Base-by-base conservation (phyloP, 2,888 invertebrate species). In the Neoitamus cyanurus region DNA sequence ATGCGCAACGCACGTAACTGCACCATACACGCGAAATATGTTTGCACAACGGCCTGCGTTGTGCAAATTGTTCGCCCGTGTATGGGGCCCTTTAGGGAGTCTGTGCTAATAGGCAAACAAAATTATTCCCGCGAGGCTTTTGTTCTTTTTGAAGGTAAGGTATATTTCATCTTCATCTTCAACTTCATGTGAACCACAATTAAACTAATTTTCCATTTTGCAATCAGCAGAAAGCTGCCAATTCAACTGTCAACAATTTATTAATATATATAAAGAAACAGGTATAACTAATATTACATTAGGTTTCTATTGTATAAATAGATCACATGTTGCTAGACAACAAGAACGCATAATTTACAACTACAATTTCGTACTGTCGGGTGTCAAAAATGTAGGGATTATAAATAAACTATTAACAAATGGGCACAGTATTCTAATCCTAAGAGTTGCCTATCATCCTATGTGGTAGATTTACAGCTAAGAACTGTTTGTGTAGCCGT, bases 401-500 rank as follows among this genome's bases (percentile, higher is more conserved):
- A 73, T 73, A 73, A 73, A 73, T 73, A 73, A 77, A 77, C 77
- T 46, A 77, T 36, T 77, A 77, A 77, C 73, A 73, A 77, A 77
- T 34, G 15, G 37, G 75, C 34, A 77, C 28, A 77, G 7, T 77
- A 1, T 77, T 77, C 15, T 70, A 70, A 77, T 5, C 30, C 77
- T 77, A 77, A 77, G 77, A 20, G 36, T 77, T 77, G 42, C 77
- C 77, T 77, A 77, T 25, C 7, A 77, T 25, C 13, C 77, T 77
- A n/a, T 37, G 77, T 25, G 77, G 77, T 77, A 91, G 92, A 88
- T 94, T 93, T 0, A 96, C 92, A 0, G 97, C 97, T 85, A 95
- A 91, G 85, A 95, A 93, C 89, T 97, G 97, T 90, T 94, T 93
- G 89, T 97, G 95, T 20, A 97, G 92, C 88, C 97, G 92, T 89